Conservation (phyloP, 2,888 invertebrate genomes). For the Cheilosia grossa region DNA sequence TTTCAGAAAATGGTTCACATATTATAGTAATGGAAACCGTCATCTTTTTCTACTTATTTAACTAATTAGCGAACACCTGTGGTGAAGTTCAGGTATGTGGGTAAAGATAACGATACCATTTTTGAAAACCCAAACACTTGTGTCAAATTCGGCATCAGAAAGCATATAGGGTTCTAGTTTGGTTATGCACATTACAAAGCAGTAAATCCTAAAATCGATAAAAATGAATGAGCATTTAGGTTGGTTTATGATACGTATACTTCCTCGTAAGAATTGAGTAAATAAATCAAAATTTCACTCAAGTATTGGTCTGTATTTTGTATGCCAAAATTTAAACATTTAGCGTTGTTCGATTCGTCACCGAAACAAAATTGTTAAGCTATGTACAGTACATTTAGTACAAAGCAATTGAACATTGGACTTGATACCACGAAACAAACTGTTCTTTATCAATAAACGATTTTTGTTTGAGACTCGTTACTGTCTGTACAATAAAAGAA, state of each 20-base stretch:
- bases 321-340: slow-evolving; percentile 8
- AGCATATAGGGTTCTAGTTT: not conserved
- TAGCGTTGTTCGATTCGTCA: slow-evolving; percentile 23
- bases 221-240: slow-evolving; percentile 29
- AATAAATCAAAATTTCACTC: slow-evolving; percentile 12
- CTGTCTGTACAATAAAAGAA: slow-evolving; percentile 49
- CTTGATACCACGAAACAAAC: slow-evolving; percentile 13
- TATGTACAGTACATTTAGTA: slow-evolving; percentile 5
- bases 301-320: not conserved
- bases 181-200: not conserved
- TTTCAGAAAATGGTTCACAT: slow-evolving; percentile 11
- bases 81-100: slow-evolving; percentile 3
- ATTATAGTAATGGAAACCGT: not conserved
- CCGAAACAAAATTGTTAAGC: not conserved
- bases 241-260: not conserved
- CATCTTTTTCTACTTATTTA: not conserved
- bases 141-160: slow-evolving; percentile 8
- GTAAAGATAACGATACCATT: slow-evolving; percentile 5
- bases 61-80: not conserved
- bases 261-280: not conserved
- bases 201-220: slow-evolving; percentile 28
- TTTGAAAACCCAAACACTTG: slow-evolving; percentile 7
- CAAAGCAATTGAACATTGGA: slow-evolving; percentile 42
- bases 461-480: too few species aligned
- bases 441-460: slow-evolving; percentile 16